These are phyloP conservation scores for Ornithoptera priamus DNA, from an alignment of 2,888 invertebrate genomes.

Conservation along the genomic window DNA sequence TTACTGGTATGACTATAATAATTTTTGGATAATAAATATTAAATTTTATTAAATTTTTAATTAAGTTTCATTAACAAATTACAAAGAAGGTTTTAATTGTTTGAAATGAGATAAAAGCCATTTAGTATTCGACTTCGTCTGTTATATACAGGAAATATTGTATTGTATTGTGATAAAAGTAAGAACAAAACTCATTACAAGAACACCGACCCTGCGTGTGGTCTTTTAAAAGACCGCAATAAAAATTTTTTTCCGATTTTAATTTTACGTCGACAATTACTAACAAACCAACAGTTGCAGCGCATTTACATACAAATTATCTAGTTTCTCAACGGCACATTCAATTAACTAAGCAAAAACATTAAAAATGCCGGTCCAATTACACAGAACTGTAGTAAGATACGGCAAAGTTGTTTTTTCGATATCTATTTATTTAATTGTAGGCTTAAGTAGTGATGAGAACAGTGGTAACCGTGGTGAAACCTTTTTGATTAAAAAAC, in stretches of 20 bases:
- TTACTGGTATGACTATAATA: too few species aligned
- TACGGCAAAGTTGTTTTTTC: constrained; percentile 43
- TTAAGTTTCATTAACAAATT: too few species aligned
- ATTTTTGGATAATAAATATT: too few species aligned
- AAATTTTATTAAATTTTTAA: too few species aligned
- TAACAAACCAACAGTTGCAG: constrained; percentile 34
- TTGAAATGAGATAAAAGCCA: too few species aligned
- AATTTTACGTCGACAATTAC: constrained; percentile 50
- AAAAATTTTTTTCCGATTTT: constrained; percentile 42
- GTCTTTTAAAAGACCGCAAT: constrained; percentile 46
- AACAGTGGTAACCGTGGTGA: constrained; percentile 34
- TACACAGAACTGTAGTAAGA: constrained; percentile 51
- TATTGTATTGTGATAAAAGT: background rate
- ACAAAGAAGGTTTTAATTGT: too few species aligned
- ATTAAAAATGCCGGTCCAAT: constrained; percentile 49
- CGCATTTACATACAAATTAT: constrained; percentile 45
- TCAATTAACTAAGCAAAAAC: constrained; percentile 49
- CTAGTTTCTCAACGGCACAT: constrained; percentile 48
- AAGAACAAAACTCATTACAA: background rate
- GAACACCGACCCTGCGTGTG: constrained; percentile 51
- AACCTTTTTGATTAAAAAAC: background rate
- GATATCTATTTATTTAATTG: constrained; percentile 17
- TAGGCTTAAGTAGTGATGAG: constrained; percentile 35
- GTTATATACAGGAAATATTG: background rate
- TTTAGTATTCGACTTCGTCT: background rate